phyloP scores from a whole-genome alignment of 2,113 vertebrate species.

The Corythornis cristatus region DNA sequence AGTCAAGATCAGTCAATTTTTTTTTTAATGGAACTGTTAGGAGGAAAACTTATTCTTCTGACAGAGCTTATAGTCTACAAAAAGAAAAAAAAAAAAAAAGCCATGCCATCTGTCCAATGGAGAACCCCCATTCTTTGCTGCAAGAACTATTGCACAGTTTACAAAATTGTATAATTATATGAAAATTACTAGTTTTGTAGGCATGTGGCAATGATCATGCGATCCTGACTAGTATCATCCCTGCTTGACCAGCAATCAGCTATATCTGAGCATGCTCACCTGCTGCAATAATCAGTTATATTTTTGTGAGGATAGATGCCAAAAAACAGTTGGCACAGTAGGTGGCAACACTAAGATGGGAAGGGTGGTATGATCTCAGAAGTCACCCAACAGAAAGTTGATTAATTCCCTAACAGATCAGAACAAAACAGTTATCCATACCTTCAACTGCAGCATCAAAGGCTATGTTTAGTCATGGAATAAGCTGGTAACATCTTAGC shows the following conservation, averaged over 20 bases:
- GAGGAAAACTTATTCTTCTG: background rate
- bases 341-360: background rate
- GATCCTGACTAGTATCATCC: background rate
- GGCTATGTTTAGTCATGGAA: background rate
- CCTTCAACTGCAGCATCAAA: background rate
- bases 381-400: background rate
- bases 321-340: background rate
- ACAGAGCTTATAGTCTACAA: background rate
- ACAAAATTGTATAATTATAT: too few relatives aligned
- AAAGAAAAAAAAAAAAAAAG: background rate
- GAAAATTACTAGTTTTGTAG: background rate
- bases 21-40: background rate
- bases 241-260: background rate
- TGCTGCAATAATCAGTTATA: background rate
- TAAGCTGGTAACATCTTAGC: background rate
- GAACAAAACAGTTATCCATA: background rate
- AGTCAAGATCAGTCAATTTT: background rate
- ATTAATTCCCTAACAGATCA: background rate
- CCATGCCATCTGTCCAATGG: background rate
- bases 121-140: background rate
- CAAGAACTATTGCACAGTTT: background rate
- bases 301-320: background rate
- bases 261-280: background rate
- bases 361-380: background rate
- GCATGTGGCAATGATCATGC: background rate